Evolutionary conservation across 2,113 vertebrate species (phyloP), one percentile per base, ranked within the genome.

Genomic region (Cepphus grylle): DNA sequence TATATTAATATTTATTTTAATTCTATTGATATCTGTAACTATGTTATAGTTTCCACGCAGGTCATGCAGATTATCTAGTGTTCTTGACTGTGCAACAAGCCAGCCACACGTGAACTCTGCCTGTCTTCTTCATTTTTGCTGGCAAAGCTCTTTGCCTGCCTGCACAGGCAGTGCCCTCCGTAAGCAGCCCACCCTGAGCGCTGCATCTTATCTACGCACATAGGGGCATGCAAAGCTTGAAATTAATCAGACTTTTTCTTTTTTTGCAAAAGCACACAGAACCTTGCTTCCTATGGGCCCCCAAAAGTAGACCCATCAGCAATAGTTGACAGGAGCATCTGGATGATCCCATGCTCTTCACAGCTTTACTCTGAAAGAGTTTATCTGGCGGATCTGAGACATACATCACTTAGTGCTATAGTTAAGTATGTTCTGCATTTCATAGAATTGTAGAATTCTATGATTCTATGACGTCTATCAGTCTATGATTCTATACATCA

Each of bases 321-420:
- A 34, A n/a, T 40, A 71, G 38, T 32, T 15, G 42, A 15, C 9
- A 1, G 50, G 17, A 32, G 11, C 27, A 4, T 3, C 29, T 30
- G 67, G 40, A 12, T 25, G 5, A 47, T 30, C 38, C 49, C 1
- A 1, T 5, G 38, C 38, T 38, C 17, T 7, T 26, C 26, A 1
- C 34, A 47, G 20, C 34, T 32, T 30, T 15, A 0, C 40, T 36
- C 45, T 1, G 34, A 8, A 8, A 69, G 34, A 21, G 36, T 36
- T 52, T 7, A 0, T 7, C 45, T 9, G 47, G 47, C 58, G 30
- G 5, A 11, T 50, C 59, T 2, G 19, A 43, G 66, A 1, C 43
- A 1, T 10, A 1, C 23, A 15, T 2, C 34, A 1, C 26, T 32
- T 29, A 3, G 36, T 2, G 32, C 62, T 25, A 11, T 2, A 29